Evolutionary conservation across 1,140 invertebrate genomes (phyloP), one percentile per base, ranked within the genome.

Genomic region (Drosophila tropicalis): DNA sequence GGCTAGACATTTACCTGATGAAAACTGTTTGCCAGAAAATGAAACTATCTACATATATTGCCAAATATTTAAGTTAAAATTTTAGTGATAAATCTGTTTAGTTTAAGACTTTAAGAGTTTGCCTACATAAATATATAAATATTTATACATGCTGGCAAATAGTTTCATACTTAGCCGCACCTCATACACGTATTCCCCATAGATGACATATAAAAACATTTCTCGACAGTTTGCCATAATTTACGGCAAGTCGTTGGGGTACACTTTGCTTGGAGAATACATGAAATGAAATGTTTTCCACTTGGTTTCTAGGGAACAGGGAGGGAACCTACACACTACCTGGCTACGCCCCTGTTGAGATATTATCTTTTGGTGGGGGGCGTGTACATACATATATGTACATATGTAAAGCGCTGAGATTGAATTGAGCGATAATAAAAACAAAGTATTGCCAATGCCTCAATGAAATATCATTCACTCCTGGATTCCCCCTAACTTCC

Each of bases 361-460:
- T 19, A 7, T 47, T 17, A 17, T 17, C 7, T 17, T 10, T 5
- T 29, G 29, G 47, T 9, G 51, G 51, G 36, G 40, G 51, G 51
- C 29, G 40, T 55, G 41, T 25, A n/a, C n/a, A n/a, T n/a, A n/a
- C n/a, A n/a, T n/a, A n/a, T n/a, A n/a, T n/a, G n/a, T 29, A 29
- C 29, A 29, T 29, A 29, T 32, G 34, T 36, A 36, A 62, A 63
- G 57, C 12, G 41, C 56, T 32, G 76, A 83, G 83, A 87, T 87
- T 87, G 83, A 78, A 77, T 74, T 77, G 83, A 72, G 65, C 72
- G 79, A 80, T 83, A 87, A 74, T 83, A 83, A 79, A 87, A 84
- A 71, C 55, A 62, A 61, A 81, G 63, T 61, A 54, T 61, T 56
- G 70, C 56, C 41, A 51, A 65, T 58, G 56, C 61, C 61, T 58